Base-by-base conservation (phyloP, 2,113 vertebrate genomes). In the Salvelinus fontinalis region DNA sequence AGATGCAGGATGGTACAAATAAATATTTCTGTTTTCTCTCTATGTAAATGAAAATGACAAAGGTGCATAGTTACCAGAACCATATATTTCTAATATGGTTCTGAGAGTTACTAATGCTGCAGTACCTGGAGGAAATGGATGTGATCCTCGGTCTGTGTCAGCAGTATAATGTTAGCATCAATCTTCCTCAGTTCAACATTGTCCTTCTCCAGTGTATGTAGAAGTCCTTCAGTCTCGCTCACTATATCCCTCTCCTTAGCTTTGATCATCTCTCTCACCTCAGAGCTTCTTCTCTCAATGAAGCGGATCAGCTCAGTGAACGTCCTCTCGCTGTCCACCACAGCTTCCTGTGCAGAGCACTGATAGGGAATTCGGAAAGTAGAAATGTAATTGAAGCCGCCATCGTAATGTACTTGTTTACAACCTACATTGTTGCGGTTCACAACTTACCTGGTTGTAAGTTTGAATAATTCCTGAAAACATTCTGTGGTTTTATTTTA, bases 91-190 rank as follows among this genome's bases (percentile, higher is more conserved):
- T 44, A 44, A 11, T 0, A 44, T 44, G 39, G 39, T 9, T 44
- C 39, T 11, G 39, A 44, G 39, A 44, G 39, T 44, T 44, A 44
- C 39, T 44, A 44, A 44, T 11, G 39, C 39, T 44, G 39, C 39
- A 44, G 39, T 44, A 44, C 39, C 77, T 95, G 54, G 13, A 57
- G 54, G 54, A 57, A 2, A 20, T 57, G 54, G 54, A 20, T 57
- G 54, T 57, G 18, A 20, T 57, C 54, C 14, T 57, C 54, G 20
- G 69, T 71, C 24, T 66, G 44, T 3, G 75, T 71, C n/a, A 77
- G 69, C 69, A 31, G 57, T 24, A 71, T 60, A 68, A 77, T 68
- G 9, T 77, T 7, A 1, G 9, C 26, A 60, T 77, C 68, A 34
- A 44, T 77, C 70, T 60, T 72, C 60, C 70, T 49, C 69, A 77